Evolutionary conservation across 2,797 vertebrate species (phyloP), one percentile per base, ranked within the genome.

Genomic region (Microhierax caerulescens): DNA sequence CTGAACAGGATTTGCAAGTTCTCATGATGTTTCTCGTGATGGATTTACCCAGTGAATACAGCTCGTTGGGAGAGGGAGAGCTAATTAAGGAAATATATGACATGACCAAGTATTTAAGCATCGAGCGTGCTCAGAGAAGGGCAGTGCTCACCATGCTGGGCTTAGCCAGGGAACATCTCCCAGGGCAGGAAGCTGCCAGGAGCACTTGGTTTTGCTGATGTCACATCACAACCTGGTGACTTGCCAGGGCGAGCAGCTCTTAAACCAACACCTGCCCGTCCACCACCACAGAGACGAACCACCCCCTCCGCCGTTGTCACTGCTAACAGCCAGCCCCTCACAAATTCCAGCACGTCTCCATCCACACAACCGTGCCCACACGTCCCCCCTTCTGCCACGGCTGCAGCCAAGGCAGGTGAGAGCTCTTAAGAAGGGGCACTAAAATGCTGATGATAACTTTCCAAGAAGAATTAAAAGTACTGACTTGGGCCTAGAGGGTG

Each of bases 191-290:
- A 57, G 83, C 32, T 13, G 36, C 45, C 36, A 5, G 51, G 0
- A 91, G 30, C 20, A 6, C 76, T 7, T 15, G 5, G 3, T 8
- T 94, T 93, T 15, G 18, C 73, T 21, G 95, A 21, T 81, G 6
- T 57, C 5, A n/a, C 78, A 30, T 64, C 86, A 78, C 97, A 95
- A 77, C 7, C 97, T 96, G 94, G 56, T 93, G 96, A 61, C 63
- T 7, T 20, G 6, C 32, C 11, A 36, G 11, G 10, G 34, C 37
- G 19, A 36, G 4, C 24, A n/a, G 72, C 51, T 34, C 48, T 22
- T 1, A 4, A 21, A 8, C 22, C 11, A 3, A 0, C 9, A 5
- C 4, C 5, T 2, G 27, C 11, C 41, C 32, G 47, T 3, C 0
- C 10, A 9, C 9, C 5, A 0, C 27, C 5, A 3, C 14, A 15